phyloP scores from a whole-genome alignment of 1,140 invertebrate genomes.

The Hydropsyche tenuis region DNA sequence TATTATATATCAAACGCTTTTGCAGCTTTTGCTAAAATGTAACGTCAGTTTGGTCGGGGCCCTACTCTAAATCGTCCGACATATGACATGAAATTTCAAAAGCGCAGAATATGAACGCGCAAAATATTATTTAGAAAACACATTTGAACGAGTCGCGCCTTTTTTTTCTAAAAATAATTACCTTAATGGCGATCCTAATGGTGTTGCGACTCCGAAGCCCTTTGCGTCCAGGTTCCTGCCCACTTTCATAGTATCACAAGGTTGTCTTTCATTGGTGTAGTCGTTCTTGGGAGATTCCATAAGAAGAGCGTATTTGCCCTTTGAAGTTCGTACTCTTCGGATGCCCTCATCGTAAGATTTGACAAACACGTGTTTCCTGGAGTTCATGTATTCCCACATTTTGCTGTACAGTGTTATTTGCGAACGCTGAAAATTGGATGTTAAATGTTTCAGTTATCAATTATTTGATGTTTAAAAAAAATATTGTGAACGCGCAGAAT shows the following conservation, averaged over 20 bases:
- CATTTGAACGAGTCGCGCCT: background rate
- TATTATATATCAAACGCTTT: background rate
- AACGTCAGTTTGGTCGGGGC: background rate
- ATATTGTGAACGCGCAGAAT: too few relatives aligned
- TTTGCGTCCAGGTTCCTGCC: conserved; percentile 91
- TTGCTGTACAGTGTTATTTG: conserved; percentile 88
- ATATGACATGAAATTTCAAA: too few relatives aligned
- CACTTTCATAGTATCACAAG: conserved; percentile 96
- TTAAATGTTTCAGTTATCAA: too few relatives aligned
- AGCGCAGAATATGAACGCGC: background rate
- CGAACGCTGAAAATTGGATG: conserved; percentile 70
- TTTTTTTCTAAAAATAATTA: conserved; percentile 56
- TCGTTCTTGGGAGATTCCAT: conserved; percentile 95
- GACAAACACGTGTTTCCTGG: conserved; percentile 82
- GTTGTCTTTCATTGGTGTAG: conserved; percentile 89
- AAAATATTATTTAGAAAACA: background rate
- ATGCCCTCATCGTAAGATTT: conserved; percentile 86
- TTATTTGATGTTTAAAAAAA: too few relatives aligned
- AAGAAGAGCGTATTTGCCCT: conserved; percentile 93
- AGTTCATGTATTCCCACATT: conserved; percentile 97
- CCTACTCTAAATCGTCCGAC: background rate
- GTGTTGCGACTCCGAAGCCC: conserved; percentile 92
- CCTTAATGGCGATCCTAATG: conserved; percentile 88
- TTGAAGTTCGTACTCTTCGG: conserved; percentile 77
- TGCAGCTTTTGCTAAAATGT: too few relatives aligned